Evolutionary conservation across 2,113 vertebrate genomes (phyloP).

Genomic region (Crotalus viridis): DNA sequence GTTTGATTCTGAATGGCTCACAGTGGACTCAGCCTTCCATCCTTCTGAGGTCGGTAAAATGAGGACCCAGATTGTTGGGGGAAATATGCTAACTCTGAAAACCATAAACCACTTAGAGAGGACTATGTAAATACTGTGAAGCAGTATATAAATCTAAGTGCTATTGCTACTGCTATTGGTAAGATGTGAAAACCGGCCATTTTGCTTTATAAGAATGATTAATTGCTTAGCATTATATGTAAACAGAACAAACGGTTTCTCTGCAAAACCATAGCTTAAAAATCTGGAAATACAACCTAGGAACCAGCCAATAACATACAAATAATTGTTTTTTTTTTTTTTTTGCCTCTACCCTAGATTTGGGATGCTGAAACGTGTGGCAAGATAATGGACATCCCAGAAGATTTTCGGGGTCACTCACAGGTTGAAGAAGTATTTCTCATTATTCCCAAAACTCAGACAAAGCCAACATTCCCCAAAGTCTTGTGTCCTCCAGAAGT

Average conservation of each 20-base stretch:
- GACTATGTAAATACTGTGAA: too few species aligned
- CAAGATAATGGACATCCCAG: slow-evolving; percentile 48
- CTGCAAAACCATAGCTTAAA: not conserved
- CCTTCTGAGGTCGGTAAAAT: too few species aligned
- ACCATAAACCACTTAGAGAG: too few species aligned
- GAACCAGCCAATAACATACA: not conserved
- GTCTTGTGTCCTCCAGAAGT: not conserved
- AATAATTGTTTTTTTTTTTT: not conserved
- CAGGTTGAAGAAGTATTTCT: slow-evolving; percentile 35
- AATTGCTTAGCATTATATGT: not conserved
- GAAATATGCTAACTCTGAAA: too few species aligned
- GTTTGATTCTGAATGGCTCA: too few species aligned
- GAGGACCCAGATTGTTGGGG: too few species aligned
- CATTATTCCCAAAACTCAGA: not conserved
- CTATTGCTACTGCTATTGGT: not conserved
- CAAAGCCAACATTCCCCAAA: not conserved
- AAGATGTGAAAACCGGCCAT: not conserved
- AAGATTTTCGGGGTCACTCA: slow-evolving; percentile 51
- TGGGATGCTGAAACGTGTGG: slow-evolving; percentile 59
- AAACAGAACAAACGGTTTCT: not conserved
- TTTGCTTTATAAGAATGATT: not conserved
- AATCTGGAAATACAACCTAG: not conserved
- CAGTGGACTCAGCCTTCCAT: too few species aligned
- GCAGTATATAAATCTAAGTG: too few species aligned
- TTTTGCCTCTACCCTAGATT: slow-evolving; percentile 39